Evolutionary conservation across 2,113 vertebrate species (phyloP), one percentile per base, ranked within the genome.

Genomic region (Cephalopholis sonnerati): DNA sequence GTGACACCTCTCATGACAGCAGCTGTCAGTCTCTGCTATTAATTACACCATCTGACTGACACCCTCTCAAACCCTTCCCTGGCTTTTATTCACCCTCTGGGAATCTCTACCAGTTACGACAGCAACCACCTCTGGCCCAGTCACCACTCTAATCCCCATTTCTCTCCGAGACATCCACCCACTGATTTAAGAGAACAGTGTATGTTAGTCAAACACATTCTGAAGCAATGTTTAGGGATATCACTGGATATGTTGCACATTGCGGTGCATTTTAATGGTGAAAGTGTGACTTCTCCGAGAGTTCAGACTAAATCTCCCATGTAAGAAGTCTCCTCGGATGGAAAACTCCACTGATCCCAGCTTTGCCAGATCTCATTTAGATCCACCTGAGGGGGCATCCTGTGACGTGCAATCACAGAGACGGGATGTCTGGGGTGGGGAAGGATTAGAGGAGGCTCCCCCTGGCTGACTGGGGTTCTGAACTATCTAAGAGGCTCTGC

Each of bases 361-460:
- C 87, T 94, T 93, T 92, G 85, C 68, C 90, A 90, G 87, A 87
- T 92, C 80, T 93, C 64, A 93, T 93, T 93, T 93, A 89, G 80
- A 92, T 94, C 93, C 88, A 93, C 88, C 87, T 85, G 85, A 81
- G 76, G 86, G 87, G 84, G 84, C 86, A 85, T 57, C 58, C 46
- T 74, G 81, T 83, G 72, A 63, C 54, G 73, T 80, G 85, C 71
- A 82, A 75, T 79, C 81, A 63, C 62, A 83, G 86, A 91, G 89
- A 91, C 69, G 67, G 82, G 70, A 63, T 87, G 88, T 93, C 88
- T 93, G 79, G 84, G 72, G 36, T 83, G 69, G 81, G 82, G 79
- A 81, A 75, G 86, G 92, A 93, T 94, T 93, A 91, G 64, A 82
- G 48, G 32, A 73, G 81, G 74, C 67, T 78, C 81, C 82, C 81